phyloP scores from a whole-genome alignment of 2,113 vertebrate species.

The Phaethon lepturus region DNA sequence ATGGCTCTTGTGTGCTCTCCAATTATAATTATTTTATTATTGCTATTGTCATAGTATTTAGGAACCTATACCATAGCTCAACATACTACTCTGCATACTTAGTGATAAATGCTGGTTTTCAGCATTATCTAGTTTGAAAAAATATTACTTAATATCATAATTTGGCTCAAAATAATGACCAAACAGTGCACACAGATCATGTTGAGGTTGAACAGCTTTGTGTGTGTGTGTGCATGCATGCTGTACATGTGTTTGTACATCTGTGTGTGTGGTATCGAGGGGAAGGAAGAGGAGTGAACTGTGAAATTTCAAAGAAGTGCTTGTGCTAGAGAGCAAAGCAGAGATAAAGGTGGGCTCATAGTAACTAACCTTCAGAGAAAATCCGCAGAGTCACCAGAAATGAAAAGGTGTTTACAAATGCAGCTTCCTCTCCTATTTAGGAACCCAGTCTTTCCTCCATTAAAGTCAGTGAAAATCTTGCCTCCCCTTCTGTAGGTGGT shows the following conservation, averaged over 20 bases:
- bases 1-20: not conserved
- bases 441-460: not conserved
- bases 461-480: not conserved
- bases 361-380: slow-evolving; percentile 27
- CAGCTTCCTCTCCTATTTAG: not conserved
- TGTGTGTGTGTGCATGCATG: rapidly evolving
- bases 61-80: not conserved
- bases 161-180: not conserved
- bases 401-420: not conserved
- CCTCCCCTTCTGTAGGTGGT: not conserved
- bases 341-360: slow-evolving; percentile 18
- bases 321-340: not conserved
- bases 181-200: not conserved
- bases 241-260: not conserved
- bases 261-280: slow-evolving; percentile 1
- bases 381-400: not conserved
- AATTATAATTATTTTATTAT: not conserved
- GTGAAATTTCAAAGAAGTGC: slow-evolving; percentile 57
- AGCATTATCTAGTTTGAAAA: not conserved
- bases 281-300: slow-evolving; percentile 72
- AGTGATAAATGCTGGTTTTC: not conserved
- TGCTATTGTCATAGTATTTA: not conserved
- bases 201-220: not conserved
- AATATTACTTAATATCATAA: not conserved
- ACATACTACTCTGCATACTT: not conserved